A percentile compares a stretch with the other conserved stretches of the same genome.
These are phyloP conservation scores for Strigamia crassipes DNA, from an alignment of 2,888 invertebrate genomes.

Conservation along the genomic window DNA sequence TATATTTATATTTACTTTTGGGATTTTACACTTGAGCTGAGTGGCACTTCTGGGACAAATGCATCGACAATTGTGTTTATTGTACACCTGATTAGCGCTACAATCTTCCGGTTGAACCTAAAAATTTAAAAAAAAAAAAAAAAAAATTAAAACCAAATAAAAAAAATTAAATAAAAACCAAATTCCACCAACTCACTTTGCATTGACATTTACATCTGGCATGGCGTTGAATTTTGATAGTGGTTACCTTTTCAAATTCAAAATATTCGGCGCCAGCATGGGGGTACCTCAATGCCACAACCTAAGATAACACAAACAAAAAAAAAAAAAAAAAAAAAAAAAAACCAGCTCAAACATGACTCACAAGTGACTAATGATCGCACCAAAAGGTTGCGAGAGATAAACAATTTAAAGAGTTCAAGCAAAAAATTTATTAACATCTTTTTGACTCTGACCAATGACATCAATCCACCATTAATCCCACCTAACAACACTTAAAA, in stretches of 20 bases:
- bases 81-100: slow-evolving; percentile 48
- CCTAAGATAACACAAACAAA: slow-evolving; percentile 14
- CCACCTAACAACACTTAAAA: too few relatives aligned
- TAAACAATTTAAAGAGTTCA: not conserved
- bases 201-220: slow-evolving; percentile 50
- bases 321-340: not conserved
- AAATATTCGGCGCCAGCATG: slow-evolving; percentile 50
- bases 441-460: too few relatives aligned
- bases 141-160: not conserved
- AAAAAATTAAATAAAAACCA: not conserved
- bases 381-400: slow-evolving; percentile 35
- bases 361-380: slow-evolving; percentile 27
- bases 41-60: slow-evolving; percentile 46
- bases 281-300: slow-evolving; percentile 50
- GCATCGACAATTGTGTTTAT: slow-evolving; percentile 49
- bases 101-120: slow-evolving; percentile 51
- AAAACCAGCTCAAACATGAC: not conserved
- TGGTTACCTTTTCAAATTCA: slow-evolving; percentile 49
- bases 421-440: not conserved
- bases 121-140: too few relatives aligned
- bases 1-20: slow-evolving; percentile 43
- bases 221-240: slow-evolving; percentile 49
- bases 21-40: slow-evolving; percentile 49
- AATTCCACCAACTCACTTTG: slow-evolving; percentile 47
- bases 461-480: too few relatives aligned